Percentiles rank a stretch among this genome's conserved stretches.
Evolutionary conservation across 92 coral and sea anemone genomes (phyloP).

Genomic region (Umimayanthus kanabou): DNA sequence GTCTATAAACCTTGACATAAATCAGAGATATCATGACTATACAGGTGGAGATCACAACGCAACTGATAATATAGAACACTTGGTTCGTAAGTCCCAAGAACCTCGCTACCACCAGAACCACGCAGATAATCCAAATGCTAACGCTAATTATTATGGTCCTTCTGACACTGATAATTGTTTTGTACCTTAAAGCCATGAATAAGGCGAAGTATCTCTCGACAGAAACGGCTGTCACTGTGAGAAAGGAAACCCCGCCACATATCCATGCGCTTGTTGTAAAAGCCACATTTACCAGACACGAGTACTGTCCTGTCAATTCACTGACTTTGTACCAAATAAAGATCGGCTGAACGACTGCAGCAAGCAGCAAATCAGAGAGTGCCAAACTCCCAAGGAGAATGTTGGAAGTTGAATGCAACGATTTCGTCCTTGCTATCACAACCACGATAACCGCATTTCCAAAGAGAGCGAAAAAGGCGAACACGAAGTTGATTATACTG

Average conservation of each 20-base stretch:
- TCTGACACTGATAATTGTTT: conserved; percentile 36
- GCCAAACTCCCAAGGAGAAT: conserved; percentile 64
- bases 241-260: conserved; percentile 58
- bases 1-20: conserved; percentile 51
- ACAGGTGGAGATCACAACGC: conserved; percentile 43
- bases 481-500: conserved; percentile 51
- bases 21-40: conserved; percentile 45
- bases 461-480: conserved; percentile 48
- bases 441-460: conserved; percentile 50
- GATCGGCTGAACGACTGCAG: conserved; percentile 54
- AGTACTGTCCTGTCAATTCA: conserved; percentile 53
- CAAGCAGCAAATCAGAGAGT: conserved; percentile 54
- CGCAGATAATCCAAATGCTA: conserved; percentile 45
- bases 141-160: conserved; percentile 42
- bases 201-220: conserved; percentile 63
- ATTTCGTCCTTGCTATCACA: conserved; percentile 49
- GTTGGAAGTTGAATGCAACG: conserved; percentile 61
- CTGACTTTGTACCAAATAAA: conserved; percentile 60
- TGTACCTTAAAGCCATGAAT: conserved; percentile 57
- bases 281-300: conserved; percentile 53
- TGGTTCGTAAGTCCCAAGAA: conserved; percentile 49
- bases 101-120: conserved; percentile 52
- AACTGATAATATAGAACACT: conserved; percentile 41
- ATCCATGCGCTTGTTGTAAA: conserved; percentile 67
- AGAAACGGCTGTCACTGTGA: conserved; percentile 61